These are phyloP conservation scores for Oncorhynchus keta DNA, from an alignment of 2,113 vertebrate genomes.

Conservation along the genomic window DNA sequence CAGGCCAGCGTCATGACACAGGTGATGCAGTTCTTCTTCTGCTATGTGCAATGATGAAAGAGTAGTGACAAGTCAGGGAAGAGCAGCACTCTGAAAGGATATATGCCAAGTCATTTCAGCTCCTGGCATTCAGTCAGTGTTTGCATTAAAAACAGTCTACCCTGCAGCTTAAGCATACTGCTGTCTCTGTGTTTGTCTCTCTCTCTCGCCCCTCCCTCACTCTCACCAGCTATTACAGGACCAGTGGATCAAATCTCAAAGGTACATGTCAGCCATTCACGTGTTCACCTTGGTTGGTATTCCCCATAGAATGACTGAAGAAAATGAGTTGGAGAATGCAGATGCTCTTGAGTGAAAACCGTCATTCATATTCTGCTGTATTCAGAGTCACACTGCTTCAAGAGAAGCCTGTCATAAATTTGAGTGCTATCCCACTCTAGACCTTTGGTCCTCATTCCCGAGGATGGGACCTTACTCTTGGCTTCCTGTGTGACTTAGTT, in stretches of 20 bases:
- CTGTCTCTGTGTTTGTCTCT: too few species aligned
- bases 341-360: too few species aligned
- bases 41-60: neutral
- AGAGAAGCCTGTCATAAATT: neutral
- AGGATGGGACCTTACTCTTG: neutral
- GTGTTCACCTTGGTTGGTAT: neutral
- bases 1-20: too few species aligned
- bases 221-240: too few species aligned
- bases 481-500: constrained; percentile 24
- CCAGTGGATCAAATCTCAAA: too few species aligned
- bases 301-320: too few species aligned
- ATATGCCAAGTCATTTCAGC: neutral
- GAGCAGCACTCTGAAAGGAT: neutral
- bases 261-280: neutral
- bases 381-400: neutral
- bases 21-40: neutral
- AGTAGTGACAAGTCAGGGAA: too few species aligned
- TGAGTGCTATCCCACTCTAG: neutral
- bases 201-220: too few species aligned
- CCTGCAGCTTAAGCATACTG: too few species aligned
- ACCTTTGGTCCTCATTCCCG: neutral
- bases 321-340: too few species aligned
- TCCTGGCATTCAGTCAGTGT: neutral
- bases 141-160: neutral
- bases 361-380: neutral